Base-by-base conservation (phyloP, 2,888 invertebrate genomes). In the Pecten maximus region DNA sequence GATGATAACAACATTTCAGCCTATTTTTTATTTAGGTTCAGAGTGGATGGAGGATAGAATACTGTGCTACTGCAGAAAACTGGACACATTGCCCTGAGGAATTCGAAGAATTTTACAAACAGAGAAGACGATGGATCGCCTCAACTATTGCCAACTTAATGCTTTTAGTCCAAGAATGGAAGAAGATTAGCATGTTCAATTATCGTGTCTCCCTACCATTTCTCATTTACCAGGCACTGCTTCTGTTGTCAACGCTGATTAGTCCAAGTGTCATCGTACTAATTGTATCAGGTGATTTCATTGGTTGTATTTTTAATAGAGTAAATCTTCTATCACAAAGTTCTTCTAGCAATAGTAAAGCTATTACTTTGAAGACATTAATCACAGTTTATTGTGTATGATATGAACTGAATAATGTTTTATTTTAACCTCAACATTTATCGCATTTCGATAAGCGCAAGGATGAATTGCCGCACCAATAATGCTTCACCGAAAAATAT, bases 81-180 rank as follows among this genome's bases (percentile, higher is more conserved):
- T 93, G 94, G 89, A 96, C 96, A 1, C 94, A 95, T 90, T 96
- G 96, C 91, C 96, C 96, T 0, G 94, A 94, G 87, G 95, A 96
- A 12, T 96, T 96, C 93, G 96, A 96, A 60, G 96, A 96, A 91
- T 96, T 96, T 91, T 96, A 94, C 93, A 96, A 96, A 92, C 96
- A 96, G 91, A 88, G 96, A 44, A 90, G 96, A 19, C 92, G 96
- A 15, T 96, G 96, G 96, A 94, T 96, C 6, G 96, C 95, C 0
- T 96, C 96, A 1, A 96, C 96, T 0, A 89, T 96, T 39, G 96
- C 96, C 40, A 96, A 95, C 89, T 93, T 94, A 23, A 94, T 94
- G 91, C 91, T 95, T 74, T 90, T 96, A 16, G 92, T 96, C 35
- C 92, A 93, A 89, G 93, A 96, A 89, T 95, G 95, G 94, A 91